Evolutionary conservation across 2,797 vertebrate species (phyloP).

Genomic region (Presbytis comata): DNA sequence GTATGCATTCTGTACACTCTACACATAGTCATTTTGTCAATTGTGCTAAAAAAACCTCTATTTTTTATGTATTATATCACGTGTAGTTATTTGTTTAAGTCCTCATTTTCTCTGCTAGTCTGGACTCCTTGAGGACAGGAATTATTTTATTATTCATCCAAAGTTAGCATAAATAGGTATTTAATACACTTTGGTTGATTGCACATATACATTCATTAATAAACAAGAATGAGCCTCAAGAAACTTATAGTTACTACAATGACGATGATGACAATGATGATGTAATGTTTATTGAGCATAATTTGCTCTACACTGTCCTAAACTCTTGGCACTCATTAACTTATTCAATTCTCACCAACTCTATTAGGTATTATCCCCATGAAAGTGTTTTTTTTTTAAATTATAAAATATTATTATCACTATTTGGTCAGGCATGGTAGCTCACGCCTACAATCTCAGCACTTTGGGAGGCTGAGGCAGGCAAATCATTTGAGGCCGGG

Average conservation of each 20-base stretch:
- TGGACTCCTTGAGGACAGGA: background rate
- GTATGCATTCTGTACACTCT: background rate
- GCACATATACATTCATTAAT: background rate
- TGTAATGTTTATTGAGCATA: background rate
- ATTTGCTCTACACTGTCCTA: background rate
- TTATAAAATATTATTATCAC: background rate
- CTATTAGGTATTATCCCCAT: background rate
- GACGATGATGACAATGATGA: too few species aligned
- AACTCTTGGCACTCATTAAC: background rate
- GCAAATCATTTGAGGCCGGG: too few species aligned
- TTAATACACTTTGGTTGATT: background rate
- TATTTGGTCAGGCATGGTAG: too few species aligned
- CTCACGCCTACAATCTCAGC: too few species aligned
- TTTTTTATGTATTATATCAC: background rate
- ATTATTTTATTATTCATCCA: background rate
- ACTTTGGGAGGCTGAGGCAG: too few species aligned
- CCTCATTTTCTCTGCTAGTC: background rate
- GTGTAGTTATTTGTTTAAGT: background rate
- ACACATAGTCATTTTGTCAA: background rate
- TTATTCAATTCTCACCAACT: background rate
- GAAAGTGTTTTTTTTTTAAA: background rate
- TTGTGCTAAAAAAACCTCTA: background rate
- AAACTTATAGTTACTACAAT: background rate
- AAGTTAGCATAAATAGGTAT: background rate
- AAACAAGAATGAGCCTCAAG: background rate